These are phyloP conservation scores for Gymnothorax reevesii DNA, from an alignment of 2,797 vertebrate species.

Conservation along the genomic window DNA sequence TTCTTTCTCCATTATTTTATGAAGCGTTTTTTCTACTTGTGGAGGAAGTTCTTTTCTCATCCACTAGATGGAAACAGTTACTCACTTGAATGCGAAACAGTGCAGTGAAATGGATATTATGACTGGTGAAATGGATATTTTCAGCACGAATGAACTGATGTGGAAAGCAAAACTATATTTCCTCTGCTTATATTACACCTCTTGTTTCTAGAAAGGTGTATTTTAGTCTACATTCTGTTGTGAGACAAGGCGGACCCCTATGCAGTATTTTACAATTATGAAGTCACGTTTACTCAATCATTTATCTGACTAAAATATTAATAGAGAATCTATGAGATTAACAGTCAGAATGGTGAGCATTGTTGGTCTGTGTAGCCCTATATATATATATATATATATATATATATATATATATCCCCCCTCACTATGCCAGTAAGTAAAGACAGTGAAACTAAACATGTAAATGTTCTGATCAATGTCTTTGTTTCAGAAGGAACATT, in stretches of 20 bases:
- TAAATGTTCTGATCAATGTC: not conserved
- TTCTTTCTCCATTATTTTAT: not conserved
- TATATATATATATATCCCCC: not conserved
- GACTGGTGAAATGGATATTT: not conserved
- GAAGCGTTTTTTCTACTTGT: not conserved
- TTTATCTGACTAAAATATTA: not conserved
- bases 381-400: not conserved
- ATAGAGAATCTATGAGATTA: not conserved
- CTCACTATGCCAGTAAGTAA: not conserved
- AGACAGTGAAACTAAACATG: not conserved
- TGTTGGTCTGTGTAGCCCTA: not conserved
- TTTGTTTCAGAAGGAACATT: not conserved
- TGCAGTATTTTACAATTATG: not conserved
- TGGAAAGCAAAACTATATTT: not conserved
- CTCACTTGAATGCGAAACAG: conserved; percentile 3
- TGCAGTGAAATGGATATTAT: not conserved
- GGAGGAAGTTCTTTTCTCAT: conserved; percentile 16
- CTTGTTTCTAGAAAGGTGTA: not conserved
- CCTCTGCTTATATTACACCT: not conserved
- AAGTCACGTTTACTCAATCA: not conserved
- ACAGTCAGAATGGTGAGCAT: not conserved
- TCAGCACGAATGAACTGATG: not conserved
- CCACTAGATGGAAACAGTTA: conserved; percentile 70
- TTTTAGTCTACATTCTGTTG: not conserved
- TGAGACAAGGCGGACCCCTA: not conserved